A percentile compares a stretch with the other conserved stretches of the same genome.
Evolutionary conservation across 2,888 invertebrate species (phyloP).

Genomic region (Eupithecia dodoneata): DNA sequence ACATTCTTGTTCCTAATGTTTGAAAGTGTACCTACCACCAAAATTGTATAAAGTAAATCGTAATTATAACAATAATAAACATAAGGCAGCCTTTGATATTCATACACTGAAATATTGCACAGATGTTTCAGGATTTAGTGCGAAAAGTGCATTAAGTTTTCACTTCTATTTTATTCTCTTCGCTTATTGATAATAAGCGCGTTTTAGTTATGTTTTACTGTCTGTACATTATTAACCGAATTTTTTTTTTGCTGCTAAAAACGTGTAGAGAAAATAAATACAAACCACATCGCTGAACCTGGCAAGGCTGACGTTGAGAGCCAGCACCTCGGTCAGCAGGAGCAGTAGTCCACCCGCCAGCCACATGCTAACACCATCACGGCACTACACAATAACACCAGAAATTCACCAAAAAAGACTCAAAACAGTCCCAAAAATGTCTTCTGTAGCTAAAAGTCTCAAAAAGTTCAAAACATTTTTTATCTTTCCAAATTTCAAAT

Average conservation of each 20-base stretch:
- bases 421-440: not conserved
- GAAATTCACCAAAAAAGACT: slow-evolving; percentile 21
- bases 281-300: slow-evolving; percentile 66
- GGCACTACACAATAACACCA: slow-evolving; percentile 45
- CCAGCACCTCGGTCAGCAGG: slow-evolving; percentile 64
- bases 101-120: no score
- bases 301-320: slow-evolving; percentile 65
- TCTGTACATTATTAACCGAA: not conserved
- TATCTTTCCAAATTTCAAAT: not conserved
- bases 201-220: no score
- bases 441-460: not conserved
- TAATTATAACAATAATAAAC: no score
- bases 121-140: not conserved
- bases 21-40: no score
- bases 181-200: no score
- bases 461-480: slow-evolving; percentile 3
- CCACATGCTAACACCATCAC: slow-evolving; percentile 69
- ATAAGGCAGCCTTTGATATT: no score
- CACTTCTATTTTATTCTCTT: not conserved
- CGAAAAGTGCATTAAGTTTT: not conserved
- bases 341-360: slow-evolving; percentile 66
- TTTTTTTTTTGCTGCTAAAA: not conserved
- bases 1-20: no score
- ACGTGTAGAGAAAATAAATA: slow-evolving; percentile 22
- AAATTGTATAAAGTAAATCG: no score